Evolutionary conservation across 2,888 invertebrate species (phyloP).

Genomic region (Limnephilus lunatus): DNA sequence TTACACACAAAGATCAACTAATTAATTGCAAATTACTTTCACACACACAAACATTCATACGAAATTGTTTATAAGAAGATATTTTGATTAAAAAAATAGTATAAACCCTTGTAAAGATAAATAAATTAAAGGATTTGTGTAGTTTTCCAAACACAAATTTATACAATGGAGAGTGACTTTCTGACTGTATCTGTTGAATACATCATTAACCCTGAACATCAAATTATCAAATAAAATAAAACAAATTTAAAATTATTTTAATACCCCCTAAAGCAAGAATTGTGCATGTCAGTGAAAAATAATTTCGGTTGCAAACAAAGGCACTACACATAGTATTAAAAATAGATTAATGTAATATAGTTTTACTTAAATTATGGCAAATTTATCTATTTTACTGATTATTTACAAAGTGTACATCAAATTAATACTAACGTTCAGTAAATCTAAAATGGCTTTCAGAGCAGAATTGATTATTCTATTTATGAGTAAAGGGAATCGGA

Average conservation of each 20-base stretch:
- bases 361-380: constrained; percentile 38
- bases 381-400: constrained; percentile 28
- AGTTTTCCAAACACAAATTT: not conserved
- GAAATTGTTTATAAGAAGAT: not conserved
- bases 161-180: not conserved
- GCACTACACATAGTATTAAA: constrained; percentile 35
- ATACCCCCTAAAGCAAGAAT: not conserved
- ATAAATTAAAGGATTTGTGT: not conserved
- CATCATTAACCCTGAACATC: no score
- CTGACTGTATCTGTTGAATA: no score
- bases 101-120: not conserved
- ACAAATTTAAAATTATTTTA: not conserved
- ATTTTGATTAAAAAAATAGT: not conserved
- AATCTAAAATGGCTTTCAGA: not conserved
- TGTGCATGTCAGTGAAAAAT: not conserved
- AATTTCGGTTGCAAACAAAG: constrained; percentile 25
- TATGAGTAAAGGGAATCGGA: no score
- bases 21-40: not conserved
- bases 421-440: constrained; percentile 19
- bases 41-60: not conserved
- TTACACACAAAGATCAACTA: not conserved
- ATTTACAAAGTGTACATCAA: constrained; percentile 42
- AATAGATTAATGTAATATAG: constrained; percentile 9
- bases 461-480: not conserved
- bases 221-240: no score